Evolutionary conservation across 2,113 vertebrate genomes (phyloP).

Genomic region (Saccopteryx bilineata): DNA sequence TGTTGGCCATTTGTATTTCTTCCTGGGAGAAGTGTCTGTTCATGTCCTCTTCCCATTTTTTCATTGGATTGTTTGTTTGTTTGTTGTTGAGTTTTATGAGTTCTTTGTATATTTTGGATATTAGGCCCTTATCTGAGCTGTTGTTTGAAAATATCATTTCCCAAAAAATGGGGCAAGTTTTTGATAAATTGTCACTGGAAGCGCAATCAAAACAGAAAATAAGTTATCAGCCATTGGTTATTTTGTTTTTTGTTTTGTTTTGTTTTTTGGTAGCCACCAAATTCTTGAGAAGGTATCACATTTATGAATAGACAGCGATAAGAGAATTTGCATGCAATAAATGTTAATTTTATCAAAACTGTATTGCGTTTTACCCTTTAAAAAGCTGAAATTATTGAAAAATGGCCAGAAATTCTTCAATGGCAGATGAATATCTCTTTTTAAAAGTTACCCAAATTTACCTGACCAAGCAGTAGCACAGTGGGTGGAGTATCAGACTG

Average conservation of each 20-base stretch:
- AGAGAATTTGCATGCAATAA: background rate
- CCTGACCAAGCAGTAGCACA: too few relatives aligned
- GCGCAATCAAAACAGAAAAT: background rate
- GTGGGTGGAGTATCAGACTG: too few relatives aligned
- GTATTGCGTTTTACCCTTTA: background rate
- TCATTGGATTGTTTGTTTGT: too few relatives aligned
- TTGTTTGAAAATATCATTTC: too few relatives aligned
- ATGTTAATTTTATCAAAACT: background rate
- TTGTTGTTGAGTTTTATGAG: too few relatives aligned
- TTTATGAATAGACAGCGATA: background rate
- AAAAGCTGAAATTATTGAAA: background rate
- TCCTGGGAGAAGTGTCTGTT: too few relatives aligned
- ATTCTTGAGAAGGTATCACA: background rate
- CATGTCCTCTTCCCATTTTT: too few relatives aligned
- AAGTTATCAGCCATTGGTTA: background rate
- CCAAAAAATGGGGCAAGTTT: background rate
- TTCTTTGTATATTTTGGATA: too few relatives aligned
- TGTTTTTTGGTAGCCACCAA: background rate
- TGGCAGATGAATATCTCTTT: background rate
- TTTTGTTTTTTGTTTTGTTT: background rate
- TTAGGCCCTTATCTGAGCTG: too few relatives aligned
- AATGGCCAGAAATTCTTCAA: background rate
- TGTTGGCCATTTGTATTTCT: too few relatives aligned
- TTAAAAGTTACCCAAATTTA: background rate
- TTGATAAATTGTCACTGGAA: background rate